Conservation (phyloP, 1,140 invertebrate species). For the Arctopsyche grandis region DNA sequence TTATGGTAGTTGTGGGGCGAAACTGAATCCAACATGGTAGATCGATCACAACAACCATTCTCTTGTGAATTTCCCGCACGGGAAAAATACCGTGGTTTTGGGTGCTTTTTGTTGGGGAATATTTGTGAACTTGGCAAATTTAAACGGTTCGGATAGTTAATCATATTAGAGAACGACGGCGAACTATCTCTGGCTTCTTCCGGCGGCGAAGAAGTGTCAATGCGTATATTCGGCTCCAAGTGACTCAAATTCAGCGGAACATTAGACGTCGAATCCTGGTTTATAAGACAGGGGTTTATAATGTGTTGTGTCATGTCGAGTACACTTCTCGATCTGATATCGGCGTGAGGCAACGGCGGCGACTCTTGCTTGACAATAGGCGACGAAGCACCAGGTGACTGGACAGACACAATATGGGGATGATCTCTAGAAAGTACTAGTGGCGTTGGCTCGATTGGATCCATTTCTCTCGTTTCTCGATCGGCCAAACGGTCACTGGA, state of each 20-base stretch:
- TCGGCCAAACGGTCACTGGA: conserved; percentile 49
- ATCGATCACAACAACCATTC: conserved; percentile 38
- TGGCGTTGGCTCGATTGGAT: conserved; percentile 42
- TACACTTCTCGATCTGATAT: conserved; percentile 8
- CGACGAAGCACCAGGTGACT: conserved; percentile 35
- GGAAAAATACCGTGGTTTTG: conserved; percentile 34
- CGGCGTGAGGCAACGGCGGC: conserved; percentile 17
- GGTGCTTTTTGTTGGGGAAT: conserved; percentile 34
- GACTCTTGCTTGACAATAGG: conserved; percentile 36
- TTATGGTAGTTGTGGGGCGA: conserved; percentile 22
- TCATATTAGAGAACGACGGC: conserved; percentile 8
- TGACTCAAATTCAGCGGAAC: conserved; percentile 64
- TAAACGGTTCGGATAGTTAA: background rate
- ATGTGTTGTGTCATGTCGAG: conserved; percentile 60
- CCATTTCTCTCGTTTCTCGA: conserved; percentile 30
- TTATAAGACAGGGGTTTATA: conserved; percentile 52
- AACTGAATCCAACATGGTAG: background rate
- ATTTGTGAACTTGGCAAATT: conserved; percentile 41
- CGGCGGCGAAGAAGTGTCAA: conserved; percentile 43
- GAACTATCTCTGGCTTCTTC: conserved; percentile 33
- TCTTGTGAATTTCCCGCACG: conserved; percentile 20
- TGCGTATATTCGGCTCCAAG: conserved; percentile 56
- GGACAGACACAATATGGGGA: conserved; percentile 33
- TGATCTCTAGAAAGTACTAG: conserved; percentile 27
- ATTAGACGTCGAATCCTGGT: conserved; percentile 56